Percentiles rank a stretch among this genome's conserved stretches.
Evolutionary conservation across 92 coral and sea anemone species (phyloP).

Genomic region (Porites divaricata): DNA sequence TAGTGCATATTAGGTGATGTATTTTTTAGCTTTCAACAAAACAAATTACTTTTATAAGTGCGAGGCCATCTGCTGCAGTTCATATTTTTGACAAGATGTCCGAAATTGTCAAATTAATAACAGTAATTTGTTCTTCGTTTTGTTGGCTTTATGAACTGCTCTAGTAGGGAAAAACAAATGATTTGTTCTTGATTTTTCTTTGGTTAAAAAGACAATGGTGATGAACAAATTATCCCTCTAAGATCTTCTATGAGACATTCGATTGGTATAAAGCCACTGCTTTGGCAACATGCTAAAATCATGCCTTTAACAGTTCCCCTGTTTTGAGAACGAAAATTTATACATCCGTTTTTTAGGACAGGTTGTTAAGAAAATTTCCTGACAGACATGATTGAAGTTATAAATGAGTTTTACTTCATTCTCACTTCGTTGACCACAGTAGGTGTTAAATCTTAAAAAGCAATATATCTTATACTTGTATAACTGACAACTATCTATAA

Average conservation of each 20-base stretch:
- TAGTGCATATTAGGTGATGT: constrained; percentile 1
- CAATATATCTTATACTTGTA: background rate
- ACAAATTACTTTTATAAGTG: background rate
- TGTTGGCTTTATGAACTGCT: constrained; percentile 1
- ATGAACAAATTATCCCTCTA: background rate
- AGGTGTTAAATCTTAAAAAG: background rate
- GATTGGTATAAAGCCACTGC: background rate
- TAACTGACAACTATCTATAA: background rate
- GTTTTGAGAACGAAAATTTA: background rate
- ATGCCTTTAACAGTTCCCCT: background rate
- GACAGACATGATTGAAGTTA: background rate
- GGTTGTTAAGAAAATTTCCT: background rate
- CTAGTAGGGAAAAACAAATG: background rate
- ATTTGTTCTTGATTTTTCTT: background rate
- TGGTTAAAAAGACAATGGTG: background rate
- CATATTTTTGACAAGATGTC: constrained; percentile 13
- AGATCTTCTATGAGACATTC: background rate
- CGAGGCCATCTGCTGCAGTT: constrained; percentile 16
- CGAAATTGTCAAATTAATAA: constrained; percentile 28
- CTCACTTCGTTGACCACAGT: background rate
- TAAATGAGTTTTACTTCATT: background rate
- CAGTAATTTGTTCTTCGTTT: background rate
- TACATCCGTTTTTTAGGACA: background rate
- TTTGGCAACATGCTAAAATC: background rate
- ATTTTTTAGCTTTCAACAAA: constrained; percentile 7